phyloP scores from a whole-genome alignment of 2,888 invertebrate genomes.

The Zelleria hepariella region DNA sequence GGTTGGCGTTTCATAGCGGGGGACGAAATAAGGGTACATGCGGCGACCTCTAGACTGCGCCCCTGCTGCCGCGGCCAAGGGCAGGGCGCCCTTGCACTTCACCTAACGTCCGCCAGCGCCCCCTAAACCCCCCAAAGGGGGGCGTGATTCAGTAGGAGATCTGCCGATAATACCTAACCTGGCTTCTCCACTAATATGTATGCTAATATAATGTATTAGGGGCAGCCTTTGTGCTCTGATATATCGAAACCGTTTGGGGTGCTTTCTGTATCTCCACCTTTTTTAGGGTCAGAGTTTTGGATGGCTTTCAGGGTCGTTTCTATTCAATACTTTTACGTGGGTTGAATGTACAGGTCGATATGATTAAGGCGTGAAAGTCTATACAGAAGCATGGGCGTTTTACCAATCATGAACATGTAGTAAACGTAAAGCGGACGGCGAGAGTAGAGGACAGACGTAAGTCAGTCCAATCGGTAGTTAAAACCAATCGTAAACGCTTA shows the following conservation, averaged over 20 bases:
- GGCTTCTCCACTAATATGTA: not conserved
- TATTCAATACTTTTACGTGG: not conserved
- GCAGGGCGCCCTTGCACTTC: constrained; percentile 56
- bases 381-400: no score
- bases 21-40: constrained; percentile 47
- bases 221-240: not conserved
- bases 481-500: no score
- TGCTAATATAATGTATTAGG: not conserved
- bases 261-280: not conserved
- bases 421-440: no score
- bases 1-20: constrained; percentile 22
- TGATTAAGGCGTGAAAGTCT: no score
- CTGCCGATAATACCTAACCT: not conserved
- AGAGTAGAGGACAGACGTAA: no score
- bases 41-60: constrained; percentile 65
- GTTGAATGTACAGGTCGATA: not conserved
- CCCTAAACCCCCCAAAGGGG: not conserved
- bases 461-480: no score
- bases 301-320: not conserved
- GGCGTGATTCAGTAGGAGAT: not conserved
- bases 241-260: not conserved
- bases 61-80: constrained; percentile 52
- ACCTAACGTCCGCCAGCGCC: constrained; percentile 41
- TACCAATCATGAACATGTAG: no score
- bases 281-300: no score